Base-by-base conservation (phyloP, 2,113 vertebrate genomes). In the Phyllostomus discolor region DNA sequence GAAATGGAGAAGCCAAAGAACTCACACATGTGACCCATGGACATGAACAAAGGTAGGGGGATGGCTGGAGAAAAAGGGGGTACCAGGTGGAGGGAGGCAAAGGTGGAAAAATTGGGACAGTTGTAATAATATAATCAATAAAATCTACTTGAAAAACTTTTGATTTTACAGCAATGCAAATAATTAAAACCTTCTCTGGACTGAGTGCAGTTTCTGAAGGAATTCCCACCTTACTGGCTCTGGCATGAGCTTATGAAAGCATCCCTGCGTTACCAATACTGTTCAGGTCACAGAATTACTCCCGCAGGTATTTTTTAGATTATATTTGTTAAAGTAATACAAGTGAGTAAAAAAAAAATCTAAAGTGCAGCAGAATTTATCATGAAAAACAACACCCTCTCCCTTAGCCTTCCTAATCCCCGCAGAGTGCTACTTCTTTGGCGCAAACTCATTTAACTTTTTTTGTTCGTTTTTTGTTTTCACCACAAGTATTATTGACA, bases 401-500 rank as follows among this genome's bases (percentile, higher is more conserved):
- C 20, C 84, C 20, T 10, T 80, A 19, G 28, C 52, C 6, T 94
- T 38, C 19, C 10, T 75, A 69, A 70, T 85, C 59, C 28, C 41
- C 43, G 7, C 43, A 43, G 43, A 7, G 43, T 43, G 7, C 67
- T 78, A 43, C 38, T 95, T 93, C 64, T 41, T 88, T 73, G 35
- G 31, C 12, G 17, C 38, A n/a, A 73, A 31, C 20, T 43, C 50
- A 73, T 73, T 86, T 70, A 59, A 73, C 20, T 19, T 43, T 73
- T 43, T 33, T 4, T 48, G 14, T 48, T 48, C 31, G 28, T 50
- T 46, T 73, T 73, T 93, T 91, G 59, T 96, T 97, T 96, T 96
- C 95, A 96, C 64, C 76, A 97, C 81, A 92, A 98, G 70, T 97
- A 98, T 97, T 98, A 98, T 98, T 98, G 97, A 98, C 97, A 97